Conservation (phyloP, 2,113 vertebrate genomes). For the Colossoma macropomum region DNA sequence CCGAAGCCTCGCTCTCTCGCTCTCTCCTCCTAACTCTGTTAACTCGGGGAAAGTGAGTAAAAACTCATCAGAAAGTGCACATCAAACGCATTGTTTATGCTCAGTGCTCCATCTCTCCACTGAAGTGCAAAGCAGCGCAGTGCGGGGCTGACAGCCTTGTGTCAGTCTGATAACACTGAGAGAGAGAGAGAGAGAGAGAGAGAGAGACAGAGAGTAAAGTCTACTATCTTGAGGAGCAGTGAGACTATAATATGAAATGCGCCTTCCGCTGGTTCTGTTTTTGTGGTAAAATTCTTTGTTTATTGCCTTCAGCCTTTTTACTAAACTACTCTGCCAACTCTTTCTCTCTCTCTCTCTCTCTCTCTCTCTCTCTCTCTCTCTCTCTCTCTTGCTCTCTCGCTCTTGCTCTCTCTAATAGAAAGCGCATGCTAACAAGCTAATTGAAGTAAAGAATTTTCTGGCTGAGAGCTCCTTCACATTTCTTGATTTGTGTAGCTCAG, state of each 20-base stretch:
- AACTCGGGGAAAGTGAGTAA: conserved; percentile 18
- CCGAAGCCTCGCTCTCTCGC: not conserved
- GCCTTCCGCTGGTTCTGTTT: conserved; percentile 19
- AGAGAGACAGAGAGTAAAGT: not conserved
- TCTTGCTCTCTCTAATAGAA: conserved; percentile 7
- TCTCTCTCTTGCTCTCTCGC: conserved; percentile 1
- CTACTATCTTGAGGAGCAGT: not conserved
- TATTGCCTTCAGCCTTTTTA: not conserved
- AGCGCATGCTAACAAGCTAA: conserved; percentile 1
- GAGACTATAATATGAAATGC: conserved; percentile 25
- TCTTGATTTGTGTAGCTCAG: conserved; percentile 1
- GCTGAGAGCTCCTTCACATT: conserved; percentile 1
- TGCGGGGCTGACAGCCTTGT: conserved; percentile 7
- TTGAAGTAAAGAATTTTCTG: conserved; percentile 1
- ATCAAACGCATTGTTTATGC: conserved; percentile 42
- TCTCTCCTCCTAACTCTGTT: conserved; percentile 11
- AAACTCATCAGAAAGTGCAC: conserved; percentile 23
- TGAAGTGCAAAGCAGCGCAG: conserved; percentile 18
- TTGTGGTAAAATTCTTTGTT: conserved; percentile 30
- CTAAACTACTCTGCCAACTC: no score
- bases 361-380: conserved; percentile 8
- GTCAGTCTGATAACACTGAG: conserved; percentile 22
- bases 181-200: conserved; percentile 19
- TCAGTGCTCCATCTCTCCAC: conserved; percentile 4
- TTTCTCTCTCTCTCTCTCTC: no score